Base-by-base conservation (phyloP, 2,113 vertebrate species). In the Pterocles burchelli region DNA sequence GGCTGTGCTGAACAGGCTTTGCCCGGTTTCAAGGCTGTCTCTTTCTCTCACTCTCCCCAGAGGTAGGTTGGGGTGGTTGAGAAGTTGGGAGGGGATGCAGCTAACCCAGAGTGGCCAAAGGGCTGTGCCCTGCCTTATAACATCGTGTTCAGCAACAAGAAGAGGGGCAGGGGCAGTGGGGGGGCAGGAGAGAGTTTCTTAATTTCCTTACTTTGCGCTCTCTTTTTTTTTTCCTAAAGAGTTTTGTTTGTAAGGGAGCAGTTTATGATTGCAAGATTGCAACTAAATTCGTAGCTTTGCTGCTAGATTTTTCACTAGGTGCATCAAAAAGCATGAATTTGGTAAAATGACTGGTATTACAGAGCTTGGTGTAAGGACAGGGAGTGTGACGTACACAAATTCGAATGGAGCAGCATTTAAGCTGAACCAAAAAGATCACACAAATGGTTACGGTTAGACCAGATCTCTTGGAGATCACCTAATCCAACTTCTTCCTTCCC, bases 141-240 rank as follows among this genome's bases (percentile, higher is more conserved):
- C 31, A 48, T 25, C 16, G 7, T 7, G 46, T 4, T 48, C 8
- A 24, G 41, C 52, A 21, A 31, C 3, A 65, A 76, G 54, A 49
- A 46, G 2, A 41, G 41, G 41, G 41, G 41, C 41, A 13, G 13
- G 41, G 41, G 6, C 16, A 46, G 19, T 11, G 12, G 17, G 4
- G 8, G 3, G 8, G 5, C 18, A 5, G 5, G 6, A 6, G 5
- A 11, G 6, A 7, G 4, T 15, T 8, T 72, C 13, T 36, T 67
- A 0, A 7, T 61, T 73, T 62, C 41, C 33, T 54, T 54, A 49
- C 11, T 61, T 74, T 8, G 6, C 10, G 19, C 8, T 31, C 0
- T 4, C 52, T 51, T n/a, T 55, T 51, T 49, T 49, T 48, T 45
- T 54, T 68, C 18, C 8, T 10, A 1, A 33, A 76, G 13, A 5